Conservation (phyloP, 2,888 invertebrate species). For the Epinotia brunnichana region DNA sequence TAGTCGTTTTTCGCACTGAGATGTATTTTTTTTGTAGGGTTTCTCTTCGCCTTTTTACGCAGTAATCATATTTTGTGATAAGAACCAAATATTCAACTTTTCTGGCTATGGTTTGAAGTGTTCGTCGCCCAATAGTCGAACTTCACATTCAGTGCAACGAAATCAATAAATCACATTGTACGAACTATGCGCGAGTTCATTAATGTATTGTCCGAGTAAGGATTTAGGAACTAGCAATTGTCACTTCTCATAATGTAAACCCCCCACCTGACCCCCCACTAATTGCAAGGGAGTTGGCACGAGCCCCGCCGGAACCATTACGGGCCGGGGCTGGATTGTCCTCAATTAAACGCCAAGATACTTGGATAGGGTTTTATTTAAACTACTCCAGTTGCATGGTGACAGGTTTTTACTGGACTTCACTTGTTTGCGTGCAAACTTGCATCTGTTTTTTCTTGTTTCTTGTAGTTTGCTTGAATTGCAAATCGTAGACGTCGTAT, state of each 20-base stretch:
- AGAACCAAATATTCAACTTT: no score
- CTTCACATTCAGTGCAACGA: no score
- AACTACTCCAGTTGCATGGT: background rate
- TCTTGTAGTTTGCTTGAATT: background rate
- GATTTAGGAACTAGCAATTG: background rate
- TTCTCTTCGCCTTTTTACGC: no score
- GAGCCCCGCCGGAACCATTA: conserved; percentile 27
- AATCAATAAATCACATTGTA: no score
- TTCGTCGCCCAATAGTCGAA: no score
- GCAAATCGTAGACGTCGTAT: background rate
- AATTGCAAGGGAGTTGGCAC: conserved; percentile 14
- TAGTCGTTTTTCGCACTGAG: no score
- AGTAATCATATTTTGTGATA: no score
- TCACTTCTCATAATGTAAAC: background rate
- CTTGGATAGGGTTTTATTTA: conserved; percentile 15
- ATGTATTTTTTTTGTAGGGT: no score
- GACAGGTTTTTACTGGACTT: background rate
- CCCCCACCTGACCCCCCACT: background rate
- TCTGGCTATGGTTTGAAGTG: no score
- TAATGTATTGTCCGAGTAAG: background rate
- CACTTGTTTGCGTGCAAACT: background rate
- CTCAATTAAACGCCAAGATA: conserved; percentile 30
- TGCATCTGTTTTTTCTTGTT: background rate
- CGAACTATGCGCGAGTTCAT: no score
- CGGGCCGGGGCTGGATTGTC: conserved; percentile 21